Evolutionary conservation across 64 coral and sea anemone species (phyloP), one percentile per base, ranked within the genome.

Genomic region (Orbicella faveolata): DNA sequence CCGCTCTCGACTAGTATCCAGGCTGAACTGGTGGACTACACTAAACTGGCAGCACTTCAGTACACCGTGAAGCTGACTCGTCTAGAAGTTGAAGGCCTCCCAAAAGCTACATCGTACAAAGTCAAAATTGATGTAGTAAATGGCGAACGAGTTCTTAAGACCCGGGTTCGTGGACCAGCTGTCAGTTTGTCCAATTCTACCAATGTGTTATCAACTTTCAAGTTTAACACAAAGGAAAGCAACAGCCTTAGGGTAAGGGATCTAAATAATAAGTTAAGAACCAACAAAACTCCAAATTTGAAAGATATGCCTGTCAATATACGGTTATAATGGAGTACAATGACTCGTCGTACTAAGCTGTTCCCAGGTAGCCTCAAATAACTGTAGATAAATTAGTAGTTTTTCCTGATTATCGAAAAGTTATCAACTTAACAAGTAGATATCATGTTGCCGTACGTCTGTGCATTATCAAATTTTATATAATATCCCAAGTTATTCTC

Each of bases 11-110:
- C 63, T 78, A 9, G 0, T 52, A 19, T 8, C 36, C 18, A 67
- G 21, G 17, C 19, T 37, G 57, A 44, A 0, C 34, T 7, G 2
- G 14, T 39, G 16, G 63, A 83, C 21, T 83, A 83, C 44, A 67
- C 81, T n/a, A 48, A 9, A n/a, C 18, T 83, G 55, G 23, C 63
- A 68, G 19, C 59, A 48, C 37, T 34, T 68, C 0, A 30, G 30
- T 68, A 83, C 37, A 68, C 63, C 0, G 81, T 83, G 36, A 30
- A 69, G 11, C 21, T 83, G 36, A 20, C 11, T 44, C 16, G 17
- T 0, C n/a, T 83, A 1, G 81, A 68, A 34, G 30, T 83, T 14
- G 62, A 68, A 44, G 81, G 81, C 15, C 81, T 83, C n/a, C 81
- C 81, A 44, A 44, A 67, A 34, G 9, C 63, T 0, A 83, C 69